Conservation (phyloP, 2,888 invertebrate species). For the Euclidia mi region DNA sequence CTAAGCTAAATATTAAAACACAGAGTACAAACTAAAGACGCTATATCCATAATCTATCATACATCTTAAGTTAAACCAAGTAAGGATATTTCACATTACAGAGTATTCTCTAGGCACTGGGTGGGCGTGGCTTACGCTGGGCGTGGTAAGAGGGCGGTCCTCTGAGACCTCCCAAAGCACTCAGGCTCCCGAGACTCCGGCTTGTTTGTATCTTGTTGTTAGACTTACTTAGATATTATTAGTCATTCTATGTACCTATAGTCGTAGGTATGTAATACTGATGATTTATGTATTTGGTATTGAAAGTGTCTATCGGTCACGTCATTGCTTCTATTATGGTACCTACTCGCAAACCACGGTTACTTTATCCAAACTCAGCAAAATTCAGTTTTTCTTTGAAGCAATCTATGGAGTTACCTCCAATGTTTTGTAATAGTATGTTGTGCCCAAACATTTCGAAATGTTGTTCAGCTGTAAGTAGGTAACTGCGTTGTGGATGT, state of each 20-base stretch:
- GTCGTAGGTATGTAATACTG: neutral
- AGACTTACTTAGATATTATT: conserved; percentile 47
- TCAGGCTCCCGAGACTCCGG: conserved; percentile 73
- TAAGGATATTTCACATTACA: conserved; percentile 70
- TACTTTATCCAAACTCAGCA: too few species aligned
- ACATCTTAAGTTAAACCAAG: conserved; percentile 62
- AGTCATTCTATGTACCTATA: conserved; percentile 39
- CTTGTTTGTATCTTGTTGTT: conserved; percentile 78
- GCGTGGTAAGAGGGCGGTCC: conserved; percentile 80
- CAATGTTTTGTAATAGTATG: too few species aligned
- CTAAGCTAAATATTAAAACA: neutral
- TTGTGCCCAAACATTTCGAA: too few species aligned
- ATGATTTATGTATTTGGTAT: neutral
- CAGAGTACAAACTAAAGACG: conserved; percentile 25
- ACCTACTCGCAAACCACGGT: too few species aligned
- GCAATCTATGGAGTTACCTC: too few species aligned
- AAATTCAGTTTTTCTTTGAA: too few species aligned
- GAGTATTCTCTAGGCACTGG: conserved; percentile 77
- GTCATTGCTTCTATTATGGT: too few species aligned
- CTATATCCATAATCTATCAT: conserved; percentile 55
- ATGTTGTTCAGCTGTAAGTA: too few species aligned
- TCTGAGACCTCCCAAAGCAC: conserved; percentile 82
- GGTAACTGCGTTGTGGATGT: too few species aligned
- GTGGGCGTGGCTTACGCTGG: conserved; percentile 79
- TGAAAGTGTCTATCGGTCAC: too few species aligned